Evolutionary conservation across 2,113 vertebrate species (phyloP), one percentile per base, ranked within the genome.

Genomic region (Tragelaphus scriptus): DNA sequence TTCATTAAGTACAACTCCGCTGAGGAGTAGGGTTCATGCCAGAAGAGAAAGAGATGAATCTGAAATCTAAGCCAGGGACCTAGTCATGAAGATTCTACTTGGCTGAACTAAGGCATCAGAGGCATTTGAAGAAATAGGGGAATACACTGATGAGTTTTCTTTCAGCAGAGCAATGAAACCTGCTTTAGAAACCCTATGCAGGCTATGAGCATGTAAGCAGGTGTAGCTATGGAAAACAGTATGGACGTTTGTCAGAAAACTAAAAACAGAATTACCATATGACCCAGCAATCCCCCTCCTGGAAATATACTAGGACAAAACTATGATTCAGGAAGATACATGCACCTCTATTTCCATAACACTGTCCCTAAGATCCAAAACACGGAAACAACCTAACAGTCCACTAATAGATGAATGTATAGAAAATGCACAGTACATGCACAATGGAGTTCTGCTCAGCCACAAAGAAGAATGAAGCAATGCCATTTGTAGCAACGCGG

Each of bases 1-100:
- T 19, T 13, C 40, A 61, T n/a, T 23, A 26, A 53, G 7, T 3
- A 5, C 32, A 8, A 2, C 13, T 25, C 0, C 0, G 0, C 12
- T 17, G 25, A 55, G 26, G 9, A 81, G 17, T 1, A 53, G 19
- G 30, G 19, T 19, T n/a, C 8, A 32, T 61, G 12, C 13, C 15
- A 61, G 28, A 85, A 15, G 36, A 58, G 21, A 14, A 59, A 2
- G 23, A 79, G 7, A 63, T 49, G 32, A 59, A 30, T 15, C n/a
- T 12, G 1, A n/a, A 49, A n/a, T 26, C 12, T 36, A 30, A 77
- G 15, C 2, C 11, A 36, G 16, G 16, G 9, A 17, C 14, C 6
- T 25, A 6, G 9, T 28, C 71, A 28, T 12, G 11, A 80, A 88
- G 56, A 49, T 47, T 10, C 11, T 82, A 6, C 15, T 21, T 44